Conservation (phyloP, 2,888 invertebrate genomes). For the Ennomos quercinarius region DNA sequence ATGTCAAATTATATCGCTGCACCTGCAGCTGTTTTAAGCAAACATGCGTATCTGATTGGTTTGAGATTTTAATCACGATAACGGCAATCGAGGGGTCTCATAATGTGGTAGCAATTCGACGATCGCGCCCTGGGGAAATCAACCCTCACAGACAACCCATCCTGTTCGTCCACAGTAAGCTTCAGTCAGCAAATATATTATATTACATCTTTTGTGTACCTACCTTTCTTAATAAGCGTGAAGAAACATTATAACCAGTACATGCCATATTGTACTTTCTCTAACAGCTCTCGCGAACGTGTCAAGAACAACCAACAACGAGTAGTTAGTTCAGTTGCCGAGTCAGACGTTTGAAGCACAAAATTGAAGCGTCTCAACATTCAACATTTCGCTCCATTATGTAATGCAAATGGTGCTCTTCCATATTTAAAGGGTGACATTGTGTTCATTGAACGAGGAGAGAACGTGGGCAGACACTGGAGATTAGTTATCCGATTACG, state of each 20-base stretch:
- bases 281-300: slow-evolving; percentile 37
- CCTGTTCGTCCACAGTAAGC: slow-evolving; percentile 12
- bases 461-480: slow-evolving; percentile 74
- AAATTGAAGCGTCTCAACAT: slow-evolving; percentile 30
- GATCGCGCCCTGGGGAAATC: slow-evolving; percentile 67
- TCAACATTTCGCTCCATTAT: slow-evolving; percentile 27
- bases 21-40: slow-evolving; percentile 44
- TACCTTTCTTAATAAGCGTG: slow-evolving; percentile 21
- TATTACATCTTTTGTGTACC: slow-evolving; percentile 17
- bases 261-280: slow-evolving; percentile 38
- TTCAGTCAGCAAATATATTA: slow-evolving; percentile 21
- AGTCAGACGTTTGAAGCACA: slow-evolving; percentile 27
- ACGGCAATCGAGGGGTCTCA: slow-evolving; percentile 43
- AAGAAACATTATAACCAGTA: slow-evolving; percentile 17
- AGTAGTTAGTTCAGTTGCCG: slow-evolving; percentile 11
- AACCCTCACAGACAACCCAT: slow-evolving; percentile 43
- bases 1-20: slow-evolving; percentile 25
- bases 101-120: slow-evolving; percentile 56
- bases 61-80: slow-evolving; percentile 73
- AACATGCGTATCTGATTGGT: slow-evolving; percentile 52
- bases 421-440: slow-evolving; percentile 62
- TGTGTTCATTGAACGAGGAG: slow-evolving; percentile 60
- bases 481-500: slow-evolving; percentile 77
- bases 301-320: slow-evolving; percentile 32
- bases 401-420: slow-evolving; percentile 47